Evolutionary conservation across 2,113 vertebrate species (phyloP).

Genomic region (Anas platyrhynchos): DNA sequence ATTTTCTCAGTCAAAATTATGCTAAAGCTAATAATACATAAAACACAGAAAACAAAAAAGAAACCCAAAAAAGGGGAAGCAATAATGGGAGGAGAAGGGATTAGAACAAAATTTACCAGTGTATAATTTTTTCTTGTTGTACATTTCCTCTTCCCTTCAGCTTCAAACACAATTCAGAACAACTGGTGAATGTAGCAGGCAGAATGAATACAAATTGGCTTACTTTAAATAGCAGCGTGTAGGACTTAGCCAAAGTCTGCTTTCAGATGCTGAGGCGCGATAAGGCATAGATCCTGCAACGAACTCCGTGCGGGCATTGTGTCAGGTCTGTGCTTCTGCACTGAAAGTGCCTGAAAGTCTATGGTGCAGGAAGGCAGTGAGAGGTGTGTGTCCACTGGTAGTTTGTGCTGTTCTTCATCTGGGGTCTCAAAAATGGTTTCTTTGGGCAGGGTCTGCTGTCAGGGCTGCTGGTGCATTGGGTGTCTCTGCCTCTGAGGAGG

Average conservation of each 20-base stretch:
- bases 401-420: not conserved
- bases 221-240: constrained; percentile 71
- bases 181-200: constrained; percentile 68
- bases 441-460: not conserved
- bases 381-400: fast-evolving
- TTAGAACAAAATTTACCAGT: constrained; percentile 69
- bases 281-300: constrained; percentile 35
- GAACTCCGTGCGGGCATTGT: not conserved
- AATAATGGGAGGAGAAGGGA: constrained; percentile 59
- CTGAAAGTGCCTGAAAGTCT: fast-evolving
- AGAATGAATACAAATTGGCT: constrained; percentile 75
- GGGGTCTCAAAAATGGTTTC: not conserved
- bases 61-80: constrained; percentile 38
- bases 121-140: constrained; percentile 70
- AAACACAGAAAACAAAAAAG: constrained; percentile 65
- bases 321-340: constrained; percentile 1
- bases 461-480: not conserved
- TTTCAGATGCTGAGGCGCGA: constrained; percentile 60
- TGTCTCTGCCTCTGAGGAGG: not conserved
- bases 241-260: constrained; percentile 69
- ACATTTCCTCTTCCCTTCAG: constrained; percentile 62
- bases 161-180: constrained; percentile 72
- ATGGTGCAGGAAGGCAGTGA: not conserved
- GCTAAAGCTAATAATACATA: constrained; percentile 73
- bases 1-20: constrained; percentile 74